Base-by-base conservation (phyloP, 2,797 vertebrate genomes). In the Leptoclinus maculatus region DNA sequence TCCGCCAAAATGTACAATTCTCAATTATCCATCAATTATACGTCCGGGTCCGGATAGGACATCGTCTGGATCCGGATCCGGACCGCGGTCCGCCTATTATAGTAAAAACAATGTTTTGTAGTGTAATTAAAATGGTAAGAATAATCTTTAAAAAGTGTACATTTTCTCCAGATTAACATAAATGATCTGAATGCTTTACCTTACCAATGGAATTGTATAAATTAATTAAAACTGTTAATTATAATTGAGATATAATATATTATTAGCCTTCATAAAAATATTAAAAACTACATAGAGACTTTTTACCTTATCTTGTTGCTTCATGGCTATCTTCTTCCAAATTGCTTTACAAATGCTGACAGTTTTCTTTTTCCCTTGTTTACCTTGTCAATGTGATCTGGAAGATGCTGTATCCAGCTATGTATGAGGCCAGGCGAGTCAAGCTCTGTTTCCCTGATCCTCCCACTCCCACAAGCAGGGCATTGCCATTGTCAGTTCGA, bases 381-480 rank as follows among this genome's bases (percentile, higher is more conserved):
- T 78, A 89, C 97, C 95, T 96, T 56, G 96, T 97, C 87, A 97
- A 62, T 60, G 78, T 96, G 86, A 98, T 96, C 93, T 97, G 97
- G 88, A 96, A 97, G 0, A 91, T 94, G 27, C 88, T 87, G 69
- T 97, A 97, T 67, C 96, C 96, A 49, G 97, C 96, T 71, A 97
- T 96, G 88, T 95, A 97, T 0, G 97, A 97, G 16, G 96, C 94
- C 83, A 98, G 71, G 43, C 93, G 95, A 0, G 97, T 97, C 80
- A 98, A 88, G 59, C 96, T 97, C 87, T 96, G 96, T 82, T 96
- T 97, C 78, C 97, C 97, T 5, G 97, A 97, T 45, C 97, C 97
- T 9, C 96, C 96, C 54, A 97, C 96, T 64, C 97, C 97, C 3
- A 97, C 96, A 38, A 97, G 92, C 29, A 97, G 90, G 32, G 95